Evolutionary conservation across 2,797 vertebrate genomes (phyloP), one percentile per base, ranked within the genome.

Genomic region (Gila robusta): DNA sequence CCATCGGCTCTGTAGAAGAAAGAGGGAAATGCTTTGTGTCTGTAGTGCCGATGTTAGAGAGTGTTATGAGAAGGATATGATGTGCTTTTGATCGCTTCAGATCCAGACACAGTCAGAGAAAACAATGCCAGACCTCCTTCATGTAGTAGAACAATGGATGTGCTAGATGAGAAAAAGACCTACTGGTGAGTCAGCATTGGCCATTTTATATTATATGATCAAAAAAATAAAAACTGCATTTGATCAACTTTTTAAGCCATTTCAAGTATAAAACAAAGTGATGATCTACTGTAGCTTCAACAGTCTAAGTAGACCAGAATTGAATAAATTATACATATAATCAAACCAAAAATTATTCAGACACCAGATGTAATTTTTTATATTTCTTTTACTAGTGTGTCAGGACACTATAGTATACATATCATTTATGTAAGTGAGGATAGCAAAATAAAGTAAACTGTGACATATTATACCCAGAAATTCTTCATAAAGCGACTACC

Each of bases 101-200:
- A 66, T 66, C 64, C 14, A 32, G 12, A 64, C 62, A 66, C 26
- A 62, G 56, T n/a, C 23, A 62, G 14, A 28, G 17, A 37, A 67
- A 37, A 35, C 32, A 39, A 39, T 39, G 35, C 32, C 66, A 69
- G 32, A 9, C 28, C 28, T 37, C 28, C 21, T 70, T 23, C 12
- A 23, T 39, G 8, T 2, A 11, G 19, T 1, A 39, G 19, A 70
- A 8, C 10, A 7, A 17, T 66, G 6, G 6, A 66, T 64, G 62
- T 28, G 32, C 5, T 6, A 0, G 14, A 17, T 4, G 44, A 47
- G 12, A 0, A 47, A 5, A 2, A 49, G 1, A 49, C 5, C 0
- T 1, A 16, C 14, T 49, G 47, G 5, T 5, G 47, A 16, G 47
- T 49, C 47, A 74, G 44, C 4, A 11, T 78, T 56, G 56, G 32